These are phyloP conservation scores for Triops longicaudatus DNA, from an alignment of 1,140 invertebrate genomes.

Conservation along the genomic window DNA sequence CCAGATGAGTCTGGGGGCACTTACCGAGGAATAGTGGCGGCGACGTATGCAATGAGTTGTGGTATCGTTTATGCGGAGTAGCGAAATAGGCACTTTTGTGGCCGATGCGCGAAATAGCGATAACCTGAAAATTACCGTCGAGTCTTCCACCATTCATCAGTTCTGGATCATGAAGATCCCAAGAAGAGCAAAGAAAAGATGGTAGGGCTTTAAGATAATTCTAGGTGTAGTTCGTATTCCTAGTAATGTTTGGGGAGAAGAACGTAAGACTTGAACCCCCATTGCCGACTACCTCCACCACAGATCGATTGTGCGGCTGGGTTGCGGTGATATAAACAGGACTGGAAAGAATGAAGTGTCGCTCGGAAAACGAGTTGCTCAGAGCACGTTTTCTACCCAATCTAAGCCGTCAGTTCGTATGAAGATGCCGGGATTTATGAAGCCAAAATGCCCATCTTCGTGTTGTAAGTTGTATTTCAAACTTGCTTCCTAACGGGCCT, in stretches of 20 bases:
- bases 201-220: too few species aligned
- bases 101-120: too few species aligned
- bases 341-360: conserved; percentile 6
- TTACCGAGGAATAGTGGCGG: too few species aligned
- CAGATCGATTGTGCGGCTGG: background rate
- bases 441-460: background rate
- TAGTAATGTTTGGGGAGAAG: background rate
- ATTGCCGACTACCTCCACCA: background rate
- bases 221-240: too few species aligned
- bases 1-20: too few species aligned
- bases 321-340: background rate
- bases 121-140: too few species aligned
- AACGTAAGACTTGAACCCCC: background rate
- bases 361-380: background rate
- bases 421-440: conserved; percentile 6
- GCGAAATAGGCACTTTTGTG: too few species aligned
- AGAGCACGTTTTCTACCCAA: conserved; percentile 12
- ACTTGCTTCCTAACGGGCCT: background rate
- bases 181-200: too few species aligned
- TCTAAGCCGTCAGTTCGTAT: conserved; percentile 3
- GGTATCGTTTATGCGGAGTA: too few species aligned
- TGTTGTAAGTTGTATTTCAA: background rate
- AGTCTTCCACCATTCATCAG: too few species aligned
- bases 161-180: too few species aligned
- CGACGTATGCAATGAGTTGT: too few species aligned